Percentiles rank a stretch among this genome's conserved stretches.
phyloP scores from a whole-genome alignment of 2,888 invertebrate species.

The Terebella lapidaria region DNA sequence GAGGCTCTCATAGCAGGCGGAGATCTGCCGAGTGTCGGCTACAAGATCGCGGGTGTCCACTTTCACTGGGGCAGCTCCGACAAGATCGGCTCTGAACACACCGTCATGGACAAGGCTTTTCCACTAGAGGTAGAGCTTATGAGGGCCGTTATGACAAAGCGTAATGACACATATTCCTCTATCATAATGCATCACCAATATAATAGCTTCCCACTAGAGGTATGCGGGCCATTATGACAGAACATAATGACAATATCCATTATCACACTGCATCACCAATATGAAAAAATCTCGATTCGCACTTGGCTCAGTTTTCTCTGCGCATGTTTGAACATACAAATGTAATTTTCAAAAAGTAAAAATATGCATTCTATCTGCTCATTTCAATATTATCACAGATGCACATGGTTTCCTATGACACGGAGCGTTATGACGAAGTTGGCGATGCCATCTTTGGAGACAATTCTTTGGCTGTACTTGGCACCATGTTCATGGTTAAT shows the following conservation, averaged over 20 bases:
- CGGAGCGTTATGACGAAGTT: conserved; percentile 45
- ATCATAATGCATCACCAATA: too few relatives aligned
- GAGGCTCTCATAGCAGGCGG: background rate
- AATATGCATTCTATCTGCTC: too few relatives aligned
- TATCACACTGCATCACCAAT: too few relatives aligned
- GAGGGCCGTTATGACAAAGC: too few relatives aligned
- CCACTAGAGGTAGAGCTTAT: conserved; percentile 54
- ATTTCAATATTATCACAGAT: conserved; percentile 55
- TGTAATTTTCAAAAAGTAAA: too few relatives aligned
- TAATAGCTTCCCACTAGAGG: too few relatives aligned
- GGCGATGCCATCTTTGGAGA: conserved; percentile 1
- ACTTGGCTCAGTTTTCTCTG: too few relatives aligned
- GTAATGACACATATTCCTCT: too few relatives aligned
- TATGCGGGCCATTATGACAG: too few relatives aligned
- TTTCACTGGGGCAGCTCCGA: conserved; percentile 77
- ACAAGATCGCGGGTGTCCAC: conserved; percentile 65
- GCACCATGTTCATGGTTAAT: conserved; percentile 3
- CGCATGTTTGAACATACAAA: too few relatives aligned
- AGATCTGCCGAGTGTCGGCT: conserved; percentile 6
- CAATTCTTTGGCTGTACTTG: background rate
- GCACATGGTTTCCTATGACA: conserved; percentile 71
- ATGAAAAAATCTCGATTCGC: too few relatives aligned
- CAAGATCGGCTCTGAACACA: conserved; percentile 69
- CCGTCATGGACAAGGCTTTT: conserved; percentile 64
- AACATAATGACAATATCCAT: too few relatives aligned